These are phyloP conservation scores for Progne subis DNA, from an alignment of 2,113 vertebrate genomes.

Conservation along the genomic window DNA sequence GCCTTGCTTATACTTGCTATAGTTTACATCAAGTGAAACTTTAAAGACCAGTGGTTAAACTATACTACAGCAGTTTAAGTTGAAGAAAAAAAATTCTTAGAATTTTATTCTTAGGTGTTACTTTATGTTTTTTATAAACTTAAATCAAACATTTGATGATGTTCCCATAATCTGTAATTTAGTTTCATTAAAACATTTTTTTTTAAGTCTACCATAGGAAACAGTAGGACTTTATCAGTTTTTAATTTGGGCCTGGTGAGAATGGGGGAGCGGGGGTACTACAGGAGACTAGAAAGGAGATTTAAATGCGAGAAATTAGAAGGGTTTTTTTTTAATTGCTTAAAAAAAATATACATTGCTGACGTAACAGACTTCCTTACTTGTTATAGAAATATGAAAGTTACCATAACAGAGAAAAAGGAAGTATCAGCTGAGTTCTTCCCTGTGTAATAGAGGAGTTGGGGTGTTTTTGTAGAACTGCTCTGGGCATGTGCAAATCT, in stretches of 20 bases:
- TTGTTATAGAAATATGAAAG: background rate
- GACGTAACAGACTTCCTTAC: background rate
- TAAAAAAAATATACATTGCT: background rate
- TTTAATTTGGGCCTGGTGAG: background rate
- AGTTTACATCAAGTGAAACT: background rate
- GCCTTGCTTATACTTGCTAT: background rate
- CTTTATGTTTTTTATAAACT: background rate
- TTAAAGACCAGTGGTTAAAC: background rate
- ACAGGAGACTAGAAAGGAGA: background rate
- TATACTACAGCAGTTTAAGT: background rate
- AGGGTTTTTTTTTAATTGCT: background rate
- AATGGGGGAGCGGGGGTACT: background rate
- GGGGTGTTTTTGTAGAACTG: background rate
- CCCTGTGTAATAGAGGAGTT: background rate
- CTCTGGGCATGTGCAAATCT: background rate
- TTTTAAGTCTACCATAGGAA: background rate
- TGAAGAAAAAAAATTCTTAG: background rate
- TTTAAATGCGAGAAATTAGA: fast-evolving
- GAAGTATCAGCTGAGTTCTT: background rate
- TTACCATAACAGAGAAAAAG: background rate
- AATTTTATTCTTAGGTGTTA: background rate
- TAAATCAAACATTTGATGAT: background rate
- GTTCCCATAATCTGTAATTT: background rate
- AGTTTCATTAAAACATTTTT: background rate
- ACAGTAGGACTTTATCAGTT: background rate